phyloP scores from a whole-genome alignment of 1,140 invertebrate genomes.

The Eumaeus atala region DNA sequence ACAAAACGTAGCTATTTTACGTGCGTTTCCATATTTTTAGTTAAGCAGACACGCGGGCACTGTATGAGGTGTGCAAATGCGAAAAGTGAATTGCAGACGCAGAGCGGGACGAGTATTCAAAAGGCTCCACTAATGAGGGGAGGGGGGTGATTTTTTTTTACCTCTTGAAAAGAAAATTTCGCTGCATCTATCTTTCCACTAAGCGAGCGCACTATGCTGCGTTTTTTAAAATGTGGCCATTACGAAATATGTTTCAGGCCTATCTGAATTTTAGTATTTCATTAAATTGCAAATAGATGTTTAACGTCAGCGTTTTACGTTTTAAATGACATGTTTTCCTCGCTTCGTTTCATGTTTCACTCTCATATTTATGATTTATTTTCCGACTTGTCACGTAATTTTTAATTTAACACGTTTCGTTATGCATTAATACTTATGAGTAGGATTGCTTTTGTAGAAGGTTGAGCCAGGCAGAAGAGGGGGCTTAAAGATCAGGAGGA shows the following conservation, averaged over 20 bases:
- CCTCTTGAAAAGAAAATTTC: conserved; percentile 57
- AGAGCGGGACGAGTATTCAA: conserved; percentile 52
- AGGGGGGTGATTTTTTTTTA: conserved; percentile 49
- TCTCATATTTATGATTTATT: no score
- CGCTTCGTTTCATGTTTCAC: no score
- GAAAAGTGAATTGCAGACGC: conserved; percentile 42
- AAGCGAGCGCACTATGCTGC: conserved; percentile 35
- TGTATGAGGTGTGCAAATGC: conserved; percentile 39
- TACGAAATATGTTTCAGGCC: conserved; percentile 33
- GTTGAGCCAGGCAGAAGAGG: no score
- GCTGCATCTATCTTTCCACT: conserved; percentile 50
- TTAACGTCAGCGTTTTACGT: not conserved
- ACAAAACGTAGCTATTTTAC: not conserved
- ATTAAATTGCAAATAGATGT: conserved; percentile 10
- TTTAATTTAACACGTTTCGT: no score
- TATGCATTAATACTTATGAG: no score
- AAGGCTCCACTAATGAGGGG: conserved; percentile 59
- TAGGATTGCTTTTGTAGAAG: no score
- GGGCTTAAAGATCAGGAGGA: no score
- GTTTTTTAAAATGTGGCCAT: conserved; percentile 43
- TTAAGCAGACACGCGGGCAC: conserved; percentile 22
- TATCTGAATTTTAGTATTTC: conserved; percentile 14
- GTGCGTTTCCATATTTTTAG: no score
- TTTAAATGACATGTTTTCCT: not conserved
- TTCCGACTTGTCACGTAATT: no score